Conservation (phyloP, 2,888 invertebrate genomes). For the Patella ulyssiponensis region DNA sequence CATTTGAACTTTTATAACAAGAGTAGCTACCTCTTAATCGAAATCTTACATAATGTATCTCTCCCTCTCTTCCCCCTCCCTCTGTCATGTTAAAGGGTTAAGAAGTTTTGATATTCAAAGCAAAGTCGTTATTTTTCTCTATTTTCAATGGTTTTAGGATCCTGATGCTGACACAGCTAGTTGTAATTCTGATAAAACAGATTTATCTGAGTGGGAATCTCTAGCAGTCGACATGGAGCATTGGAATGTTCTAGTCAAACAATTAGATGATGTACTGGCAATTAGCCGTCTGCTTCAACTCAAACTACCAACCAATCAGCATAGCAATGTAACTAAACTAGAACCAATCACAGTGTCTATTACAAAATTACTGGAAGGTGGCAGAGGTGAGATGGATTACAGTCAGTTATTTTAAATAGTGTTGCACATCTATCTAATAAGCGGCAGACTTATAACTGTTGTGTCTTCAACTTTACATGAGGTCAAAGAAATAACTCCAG, state of each 20-base stretch:
- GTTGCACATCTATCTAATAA: too few relatives aligned
- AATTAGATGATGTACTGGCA: slow-evolving; percentile 89
- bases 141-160: slow-evolving; percentile 43
- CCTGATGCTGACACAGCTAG: slow-evolving; percentile 64
- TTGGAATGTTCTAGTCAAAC: slow-evolving; percentile 89
- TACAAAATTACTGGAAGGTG: slow-evolving; percentile 69
- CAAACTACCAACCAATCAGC: slow-evolving; percentile 34
- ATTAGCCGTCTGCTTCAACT: slow-evolving; percentile 63
- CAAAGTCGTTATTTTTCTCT: neutral
- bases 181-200: slow-evolving; percentile 40
- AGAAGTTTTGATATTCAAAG: too few relatives aligned
- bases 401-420: too few relatives aligned
- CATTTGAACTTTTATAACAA: too few relatives aligned
- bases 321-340: slow-evolving; percentile 26
- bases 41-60: too few relatives aligned
- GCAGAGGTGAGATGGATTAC: slow-evolving; percentile 65
- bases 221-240: slow-evolving; percentile 87
- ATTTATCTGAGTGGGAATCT: slow-evolving; percentile 81
- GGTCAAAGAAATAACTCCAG: too few relatives aligned
- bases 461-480: too few relatives aligned
- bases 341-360: slow-evolving; percentile 64
- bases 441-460: too few relatives aligned
- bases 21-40: too few relatives aligned
- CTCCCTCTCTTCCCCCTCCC: too few relatives aligned
- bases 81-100: too few relatives aligned